Evolutionary conservation across 2,888 invertebrate species (phyloP), one percentile per base, ranked within the genome.

Genomic region (Lasiommata megera): DNA sequence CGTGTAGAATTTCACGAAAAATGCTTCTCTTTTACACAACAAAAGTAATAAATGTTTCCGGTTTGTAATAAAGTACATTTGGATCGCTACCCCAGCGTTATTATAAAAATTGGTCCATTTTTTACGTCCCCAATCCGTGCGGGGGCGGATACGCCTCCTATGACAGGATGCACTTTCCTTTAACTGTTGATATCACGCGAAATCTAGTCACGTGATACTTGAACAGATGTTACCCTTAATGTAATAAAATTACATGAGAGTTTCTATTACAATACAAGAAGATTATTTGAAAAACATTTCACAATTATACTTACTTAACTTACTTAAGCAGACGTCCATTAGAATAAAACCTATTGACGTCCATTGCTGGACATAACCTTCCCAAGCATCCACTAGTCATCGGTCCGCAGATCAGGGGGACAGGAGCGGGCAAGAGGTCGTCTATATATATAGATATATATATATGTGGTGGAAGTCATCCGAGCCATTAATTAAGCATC

Each of bases 81-180:
- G 73, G 76, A 77, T 80, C 74, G 77, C 77, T 80, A 80, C 82
- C 78, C 82, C 76, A 68, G 71, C 72, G 71, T 81, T 84, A 84
- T 89, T 88, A 89, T 84, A 84, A 88, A 85, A 87, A 88, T 88
- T 81, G 82, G 78, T 81, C 77, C 79, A 82, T 88, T 89, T 90
- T 89, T 89, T 90, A 83, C 78, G 68, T 73, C 73, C 67, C 73
- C 84, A 77, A 81, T 82, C 84, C 78, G 80, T 76, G 80, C 75
- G 84, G 70, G 83, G 89, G 88, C 88, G 90, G 90, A 88, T 87
- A 84, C 82, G 79, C 79, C 70, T 90, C 89, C 67, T 82, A 86
- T 90, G 88, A 88, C 90, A 88, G 89, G 46, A 46, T 46, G 46
- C 46, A 46, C 46, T 44, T 47, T 47, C 47, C 47, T 47, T 36